Evolutionary conservation across 2,888 invertebrate species (phyloP).

Genomic region (Torymus auratus): DNA sequence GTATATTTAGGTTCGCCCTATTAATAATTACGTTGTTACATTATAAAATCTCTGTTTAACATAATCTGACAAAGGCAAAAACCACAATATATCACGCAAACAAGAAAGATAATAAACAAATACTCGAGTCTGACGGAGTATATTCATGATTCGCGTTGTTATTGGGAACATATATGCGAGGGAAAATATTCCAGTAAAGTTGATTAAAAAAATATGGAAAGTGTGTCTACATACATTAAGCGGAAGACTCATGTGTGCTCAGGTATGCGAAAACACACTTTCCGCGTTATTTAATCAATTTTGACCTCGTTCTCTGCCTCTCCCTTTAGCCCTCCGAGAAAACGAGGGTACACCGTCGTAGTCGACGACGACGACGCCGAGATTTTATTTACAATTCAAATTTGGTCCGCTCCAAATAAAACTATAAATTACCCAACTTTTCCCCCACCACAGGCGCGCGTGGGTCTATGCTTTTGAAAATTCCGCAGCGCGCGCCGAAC

Average conservation of each 20-base stretch:
- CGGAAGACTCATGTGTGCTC: conserved; percentile 2
- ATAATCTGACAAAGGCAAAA: too few species aligned
- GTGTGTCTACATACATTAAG: not conserved
- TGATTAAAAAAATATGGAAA: not conserved
- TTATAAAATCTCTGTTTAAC: too few species aligned
- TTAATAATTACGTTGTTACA: too few species aligned
- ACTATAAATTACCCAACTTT: not conserved
- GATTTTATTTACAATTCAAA: conserved; percentile 13
- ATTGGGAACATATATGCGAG: not conserved
- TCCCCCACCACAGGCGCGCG: too few species aligned
- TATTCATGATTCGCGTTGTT: too few species aligned
- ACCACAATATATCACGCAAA: too few species aligned
- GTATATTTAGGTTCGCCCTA: too few species aligned
- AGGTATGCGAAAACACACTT: conserved; percentile 5
- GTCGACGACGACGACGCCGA: not conserved
- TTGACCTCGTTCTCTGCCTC: conserved; percentile 1
- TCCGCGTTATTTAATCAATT: conserved; percentile 14
- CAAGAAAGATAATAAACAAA: too few species aligned
- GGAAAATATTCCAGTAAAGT: not conserved
- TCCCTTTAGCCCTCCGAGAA: not conserved
- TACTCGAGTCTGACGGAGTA: too few species aligned
- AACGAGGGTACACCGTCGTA: not conserved
- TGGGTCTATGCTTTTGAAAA: too few species aligned
- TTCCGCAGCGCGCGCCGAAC: too few species aligned
- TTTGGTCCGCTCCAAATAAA: not conserved